phyloP scores from a whole-genome alignment of 2,797 vertebrate genomes.

The Amniataba percoides region DNA sequence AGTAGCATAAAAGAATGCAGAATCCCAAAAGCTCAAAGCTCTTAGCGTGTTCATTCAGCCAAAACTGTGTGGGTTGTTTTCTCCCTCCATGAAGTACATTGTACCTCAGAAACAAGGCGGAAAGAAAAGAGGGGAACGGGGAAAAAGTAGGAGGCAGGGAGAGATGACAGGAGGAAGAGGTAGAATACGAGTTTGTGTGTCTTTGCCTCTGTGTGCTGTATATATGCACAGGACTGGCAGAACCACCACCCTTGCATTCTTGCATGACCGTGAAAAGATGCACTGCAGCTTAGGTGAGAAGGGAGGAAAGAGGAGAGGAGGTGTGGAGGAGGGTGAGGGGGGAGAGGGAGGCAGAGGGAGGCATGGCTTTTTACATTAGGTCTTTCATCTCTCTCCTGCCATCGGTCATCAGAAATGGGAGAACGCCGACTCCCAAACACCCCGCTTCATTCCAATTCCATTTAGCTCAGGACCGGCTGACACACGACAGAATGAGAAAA shows the following conservation, averaged over 20 bases:
- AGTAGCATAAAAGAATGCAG: slow-evolving; percentile 48
- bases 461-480: slow-evolving; percentile 54
- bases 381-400: slow-evolving; percentile 75
- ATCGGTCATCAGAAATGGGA: slow-evolving; percentile 77
- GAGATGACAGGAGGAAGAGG: slow-evolving; percentile 24
- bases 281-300: slow-evolving; percentile 54
- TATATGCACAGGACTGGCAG: slow-evolving; percentile 41
- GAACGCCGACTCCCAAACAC: slow-evolving; percentile 62
- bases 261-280: slow-evolving; percentile 59
- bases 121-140: background rate
- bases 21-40: slow-evolving; percentile 58
- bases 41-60: slow-evolving; percentile 45
- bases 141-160: slow-evolving; percentile 9
- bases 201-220: slow-evolving; percentile 36
- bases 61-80: slow-evolving; percentile 49
- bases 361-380: slow-evolving; percentile 70
- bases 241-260: slow-evolving; percentile 31
- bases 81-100: slow-evolving; percentile 21
- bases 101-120: slow-evolving; percentile 36
- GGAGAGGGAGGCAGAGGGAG: slow-evolving; percentile 44
- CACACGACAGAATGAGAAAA: slow-evolving; percentile 52
- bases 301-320: slow-evolving; percentile 18
- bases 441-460: slow-evolving; percentile 60
- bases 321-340: slow-evolving; percentile 21
- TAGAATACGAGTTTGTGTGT: slow-evolving; percentile 27